Evolutionary conservation across 2,888 invertebrate genomes (phyloP).

Genomic region (Mystacides longicornis): DNA sequence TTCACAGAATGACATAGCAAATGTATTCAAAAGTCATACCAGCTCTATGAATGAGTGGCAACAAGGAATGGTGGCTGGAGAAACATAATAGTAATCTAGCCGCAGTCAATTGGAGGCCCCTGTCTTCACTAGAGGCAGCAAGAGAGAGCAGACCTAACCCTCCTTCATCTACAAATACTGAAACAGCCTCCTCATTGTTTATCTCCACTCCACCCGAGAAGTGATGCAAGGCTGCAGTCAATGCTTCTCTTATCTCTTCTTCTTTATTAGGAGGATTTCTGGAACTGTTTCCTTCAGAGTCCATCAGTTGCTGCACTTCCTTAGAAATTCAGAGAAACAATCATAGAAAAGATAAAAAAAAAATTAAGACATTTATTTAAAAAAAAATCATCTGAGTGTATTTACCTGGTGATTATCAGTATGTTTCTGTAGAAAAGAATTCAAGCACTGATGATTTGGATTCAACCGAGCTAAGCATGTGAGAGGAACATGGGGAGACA

Average conservation of each 20-base stretch:
- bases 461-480: constrained; percentile 8
- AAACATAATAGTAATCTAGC: constrained; percentile 18
- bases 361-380: too few species aligned
- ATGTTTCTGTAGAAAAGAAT: constrained; percentile 19
- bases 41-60: constrained; percentile 22
- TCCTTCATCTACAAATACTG: constrained; percentile 18
- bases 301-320: constrained; percentile 14
- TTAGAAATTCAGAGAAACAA: neutral
- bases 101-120: constrained; percentile 15
- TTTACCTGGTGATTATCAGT: constrained; percentile 19
- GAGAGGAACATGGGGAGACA: constrained; percentile 12
- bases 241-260: constrained; percentile 8
- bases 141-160: constrained; percentile 16
- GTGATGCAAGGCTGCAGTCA: constrained; percentile 11
- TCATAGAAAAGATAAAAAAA: neutral
- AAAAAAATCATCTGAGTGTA: too few species aligned
- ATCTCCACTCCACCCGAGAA: neutral
- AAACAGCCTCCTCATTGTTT: constrained; percentile 7
- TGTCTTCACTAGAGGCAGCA: constrained; percentile 15
- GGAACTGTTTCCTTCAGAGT: constrained; percentile 7
- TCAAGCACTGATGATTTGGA: constrained; percentile 19
- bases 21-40: constrained; percentile 11
- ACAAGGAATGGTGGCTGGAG: constrained; percentile 14
- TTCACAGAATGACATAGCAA: too few species aligned
- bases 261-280: constrained; percentile 8